Evolutionary conservation across 2,113 vertebrate genomes (phyloP).

Genomic region (Tetrao urogallus): DNA sequence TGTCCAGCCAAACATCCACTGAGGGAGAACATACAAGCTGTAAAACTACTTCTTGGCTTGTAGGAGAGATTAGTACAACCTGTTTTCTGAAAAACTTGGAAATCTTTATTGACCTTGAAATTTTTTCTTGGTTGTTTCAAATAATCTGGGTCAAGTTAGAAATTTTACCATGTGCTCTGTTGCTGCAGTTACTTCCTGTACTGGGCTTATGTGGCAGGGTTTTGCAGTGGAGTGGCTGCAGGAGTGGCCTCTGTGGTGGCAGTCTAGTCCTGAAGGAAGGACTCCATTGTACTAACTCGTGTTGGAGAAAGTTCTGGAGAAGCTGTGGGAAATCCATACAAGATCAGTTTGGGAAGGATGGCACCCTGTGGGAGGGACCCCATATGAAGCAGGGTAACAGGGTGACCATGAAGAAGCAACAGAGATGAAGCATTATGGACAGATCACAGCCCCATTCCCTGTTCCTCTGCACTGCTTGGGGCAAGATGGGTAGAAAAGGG

Average conservation of each 20-base stretch:
- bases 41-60: neutral
- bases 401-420: neutral
- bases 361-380: too few relatives aligned
- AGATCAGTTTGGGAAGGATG: too few relatives aligned
- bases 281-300: too few relatives aligned
- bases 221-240: neutral
- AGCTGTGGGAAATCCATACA: too few relatives aligned
- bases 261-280: too few relatives aligned
- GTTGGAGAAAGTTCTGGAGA: too few relatives aligned
- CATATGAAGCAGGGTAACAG: neutral
- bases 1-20: rapidly evolving
- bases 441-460: neutral
- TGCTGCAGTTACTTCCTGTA: neutral
- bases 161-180: neutral
- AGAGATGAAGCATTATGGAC: neutral
- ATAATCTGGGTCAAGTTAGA: neutral
- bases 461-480: neutral
- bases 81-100: neutral
- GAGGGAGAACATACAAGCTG: neutral
- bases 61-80: neutral
- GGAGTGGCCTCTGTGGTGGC: neutral
- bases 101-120: neutral
- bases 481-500: too few relatives aligned
- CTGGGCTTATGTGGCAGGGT: neutral
- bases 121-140: neutral